Conservation (phyloP, 2,888 invertebrate species). For the Podotricha telesiphe region DNA sequence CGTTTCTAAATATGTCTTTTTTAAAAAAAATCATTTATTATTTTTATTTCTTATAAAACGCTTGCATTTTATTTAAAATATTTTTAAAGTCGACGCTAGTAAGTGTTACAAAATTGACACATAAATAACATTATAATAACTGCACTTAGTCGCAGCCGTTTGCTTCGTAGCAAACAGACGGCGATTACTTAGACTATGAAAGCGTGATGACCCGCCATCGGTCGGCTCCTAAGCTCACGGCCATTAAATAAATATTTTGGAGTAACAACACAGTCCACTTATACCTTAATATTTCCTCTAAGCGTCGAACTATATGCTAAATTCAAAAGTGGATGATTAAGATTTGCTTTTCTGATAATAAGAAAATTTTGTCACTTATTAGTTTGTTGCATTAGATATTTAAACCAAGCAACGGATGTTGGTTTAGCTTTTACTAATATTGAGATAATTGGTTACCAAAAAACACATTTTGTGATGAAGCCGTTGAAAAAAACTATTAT, state of each 20-base stretch:
- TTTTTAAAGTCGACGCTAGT: constrained; percentile 14
- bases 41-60: too few relatives aligned
- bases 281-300: not conserved
- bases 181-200: constrained; percentile 58
- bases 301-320: not conserved
- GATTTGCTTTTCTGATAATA: too few relatives aligned
- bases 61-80: constrained; percentile 9
- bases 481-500: too few relatives aligned
- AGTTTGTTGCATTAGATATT: too few relatives aligned
- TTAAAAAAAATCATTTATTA: too few relatives aligned
- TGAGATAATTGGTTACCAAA: too few relatives aligned
- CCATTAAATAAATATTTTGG: constrained; percentile 12
- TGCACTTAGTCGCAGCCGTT: constrained; percentile 51
- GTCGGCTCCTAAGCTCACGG: constrained; percentile 15
- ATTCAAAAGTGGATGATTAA: too few relatives aligned
- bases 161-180: constrained; percentile 47
- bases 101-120: constrained; percentile 46
- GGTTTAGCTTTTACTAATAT: too few relatives aligned
- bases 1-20: too few relatives aligned
- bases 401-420: too few relatives aligned
- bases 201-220: constrained; percentile 61
- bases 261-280: constrained; percentile 2
- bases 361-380: too few relatives aligned
- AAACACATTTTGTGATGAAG: too few relatives aligned
- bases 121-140: constrained; percentile 48